Base-by-base conservation (phyloP, 2,888 invertebrate species). In the Drosophila incognita region DNA sequence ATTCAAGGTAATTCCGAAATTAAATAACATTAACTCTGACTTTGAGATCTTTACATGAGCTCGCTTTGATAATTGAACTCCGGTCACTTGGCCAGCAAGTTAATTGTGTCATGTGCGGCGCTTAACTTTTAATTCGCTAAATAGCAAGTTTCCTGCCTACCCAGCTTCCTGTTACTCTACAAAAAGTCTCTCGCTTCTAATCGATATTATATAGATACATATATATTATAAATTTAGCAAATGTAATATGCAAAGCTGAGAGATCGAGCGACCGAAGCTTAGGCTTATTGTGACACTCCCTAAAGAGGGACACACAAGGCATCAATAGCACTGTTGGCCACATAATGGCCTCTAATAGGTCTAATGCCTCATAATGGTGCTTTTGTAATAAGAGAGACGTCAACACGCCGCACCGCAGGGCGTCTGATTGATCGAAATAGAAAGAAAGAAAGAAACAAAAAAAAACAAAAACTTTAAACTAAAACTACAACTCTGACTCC, bases 341-440 rank as follows among this genome's bases (percentile, higher is more conserved):
- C 74, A 80, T 67, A 65, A 81, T 67, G 48, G 66, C 76, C 62
- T 33, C 72, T 83, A 85, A 87, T 85, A 72, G 89, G 72, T 71
- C 89, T 89, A 86, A 86, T 86, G 76, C 89, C 86, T 66, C 79
- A 82, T 89, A 87, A 86, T 81, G 71, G 84, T 71, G 85, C 78
- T 78, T 74, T 82, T 89, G 82, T 76, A 85, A 83, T 85, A 89
- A 86, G 81, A 89, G 83, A 86, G 86, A 86, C 88, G 81, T 86
- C 86, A 86, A 86, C 86, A 89, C 90, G 86, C 74, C 42, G 80
- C 85, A 78, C 87, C 89, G 57, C 85, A 87, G 89, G 85, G 87
- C 60, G 74, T 85, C 85, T 80, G 80, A 85, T 85, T 85, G 85
- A 35, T 21, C 38, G 15, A 42, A 57, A 24, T 35, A 13, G 21